Evolutionary conservation across 2,888 invertebrate species (phyloP).

Genomic region (Hydrotaea diabolus): DNA sequence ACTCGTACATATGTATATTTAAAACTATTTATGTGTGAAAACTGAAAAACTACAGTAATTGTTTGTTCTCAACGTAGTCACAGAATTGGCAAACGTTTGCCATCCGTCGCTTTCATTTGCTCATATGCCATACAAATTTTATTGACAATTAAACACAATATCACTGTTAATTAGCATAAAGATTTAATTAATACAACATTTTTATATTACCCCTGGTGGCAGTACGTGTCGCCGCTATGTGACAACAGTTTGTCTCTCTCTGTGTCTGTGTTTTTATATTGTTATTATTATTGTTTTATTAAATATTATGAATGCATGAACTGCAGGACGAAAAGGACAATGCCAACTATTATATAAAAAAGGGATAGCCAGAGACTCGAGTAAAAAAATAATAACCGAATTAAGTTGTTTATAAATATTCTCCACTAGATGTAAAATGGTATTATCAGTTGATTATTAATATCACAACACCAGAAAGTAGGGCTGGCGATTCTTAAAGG

Average conservation of each 20-base stretch:
- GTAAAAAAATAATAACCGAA: not conserved
- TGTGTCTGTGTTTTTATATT: not conserved
- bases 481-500: too few relatives aligned
- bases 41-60: not conserved
- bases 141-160: conserved; percentile 75
- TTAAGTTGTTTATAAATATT: not conserved
- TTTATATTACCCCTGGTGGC: conserved; percentile 1
- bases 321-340: not conserved
- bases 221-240: not conserved
- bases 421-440: too few relatives aligned
- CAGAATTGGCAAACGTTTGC: conserved; percentile 8
- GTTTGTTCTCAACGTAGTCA: not conserved
- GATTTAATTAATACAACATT: conserved; percentile 73
- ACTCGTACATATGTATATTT: not conserved
- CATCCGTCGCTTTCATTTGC: conserved; percentile 6
- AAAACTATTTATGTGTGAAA: not conserved
- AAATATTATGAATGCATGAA: not conserved
- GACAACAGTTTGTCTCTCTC: too few relatives aligned
- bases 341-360: not conserved
- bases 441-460: too few relatives aligned
- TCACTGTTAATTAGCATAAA: conserved; percentile 76
- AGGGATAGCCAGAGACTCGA: not conserved
- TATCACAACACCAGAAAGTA: too few relatives aligned
- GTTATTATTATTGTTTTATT: conserved; percentile 10
- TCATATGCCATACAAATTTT: conserved; percentile 73